Percentiles rank a stretch among this genome's conserved stretches.
Evolutionary conservation across 2,888 invertebrate genomes (phyloP).

Genomic region (Epistrophe grossulariae): DNA sequence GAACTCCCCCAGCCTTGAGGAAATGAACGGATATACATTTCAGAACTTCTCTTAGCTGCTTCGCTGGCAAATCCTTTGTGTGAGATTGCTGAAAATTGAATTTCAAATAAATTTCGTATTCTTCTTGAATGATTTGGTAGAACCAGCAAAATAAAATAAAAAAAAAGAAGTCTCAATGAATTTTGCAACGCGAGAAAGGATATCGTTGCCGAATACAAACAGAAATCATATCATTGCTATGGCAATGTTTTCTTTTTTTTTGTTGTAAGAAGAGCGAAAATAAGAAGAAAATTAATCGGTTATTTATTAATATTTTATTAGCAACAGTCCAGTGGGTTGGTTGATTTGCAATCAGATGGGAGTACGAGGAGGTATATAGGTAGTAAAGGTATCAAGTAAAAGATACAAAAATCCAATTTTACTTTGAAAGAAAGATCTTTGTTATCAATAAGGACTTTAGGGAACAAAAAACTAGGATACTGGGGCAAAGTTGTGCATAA

Average conservation of each 20-base stretch:
- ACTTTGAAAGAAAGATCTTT: neutral
- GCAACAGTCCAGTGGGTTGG: constrained; percentile 11
- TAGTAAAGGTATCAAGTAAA: neutral
- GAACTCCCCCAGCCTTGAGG: neutral
- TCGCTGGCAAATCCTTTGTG: constrained; percentile 77
- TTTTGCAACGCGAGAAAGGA: constrained; percentile 56
- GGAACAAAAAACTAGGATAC: neutral
- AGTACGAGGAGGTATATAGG: too few relatives aligned
- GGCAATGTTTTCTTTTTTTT: constrained; percentile 1
- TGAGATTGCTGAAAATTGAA: constrained; percentile 79
- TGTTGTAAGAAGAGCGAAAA: neutral
- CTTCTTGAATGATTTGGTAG: constrained; percentile 64
- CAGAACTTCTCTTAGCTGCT: constrained; percentile 59
- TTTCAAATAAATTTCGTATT: constrained; percentile 79
- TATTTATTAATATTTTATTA: constrained; percentile 79
- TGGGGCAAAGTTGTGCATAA: neutral
- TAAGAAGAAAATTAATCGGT: constrained; percentile 74
- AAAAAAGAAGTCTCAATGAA: constrained; percentile 49
- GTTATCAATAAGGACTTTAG: neutral
- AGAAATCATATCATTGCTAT: constrained; percentile 50
- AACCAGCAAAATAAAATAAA: constrained; percentile 36
- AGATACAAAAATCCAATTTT: neutral
- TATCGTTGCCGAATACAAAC: constrained; percentile 24
- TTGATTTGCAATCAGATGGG: constrained; percentile 4
- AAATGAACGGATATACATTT: constrained; percentile 33